Evolutionary conservation across 1,140 invertebrate species (phyloP), one percentile per base, ranked within the genome.

Genomic region (Drosophila auraria): DNA sequence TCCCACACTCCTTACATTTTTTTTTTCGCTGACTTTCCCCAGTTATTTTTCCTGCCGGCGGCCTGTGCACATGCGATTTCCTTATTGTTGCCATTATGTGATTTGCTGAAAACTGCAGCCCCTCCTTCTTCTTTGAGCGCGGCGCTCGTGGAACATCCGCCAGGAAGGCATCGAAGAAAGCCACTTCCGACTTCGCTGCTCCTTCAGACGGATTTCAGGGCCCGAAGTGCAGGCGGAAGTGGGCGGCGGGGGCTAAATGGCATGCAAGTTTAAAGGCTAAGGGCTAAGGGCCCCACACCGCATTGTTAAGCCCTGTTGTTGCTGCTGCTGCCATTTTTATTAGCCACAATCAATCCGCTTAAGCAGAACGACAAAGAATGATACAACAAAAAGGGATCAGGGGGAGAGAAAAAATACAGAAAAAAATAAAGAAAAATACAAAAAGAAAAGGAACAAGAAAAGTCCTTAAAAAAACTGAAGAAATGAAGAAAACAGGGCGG

Each of bases 271-370:
- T 57, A 78, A 78, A 62, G 33, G 33, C 27, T 6, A 30, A 30
- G 27, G 27, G 6, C 27, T 30, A 30, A 27, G 33, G 44, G 40
- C 62, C 42, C 51, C 30, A 44, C 58, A 44, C 58, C 50, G 64
- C 80, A 83, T 87, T 87, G 83, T 87, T 80, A 69, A 61, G 65
- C 68, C 12, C 65, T 15, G n/a, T 30, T 58, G 51, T 56, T 87
- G 78, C 75, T 81, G 78, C 75, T 81, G 62, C 57, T 40, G 42
- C 72, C 81, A 78, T 59, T 84, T 87, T 87, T 87, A 87, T 87
- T 87, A 87, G 78, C 84, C 78, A 80, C 82, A 87, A 89, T 87
- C 84, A 87, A 87, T 87, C 81, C 78, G 78, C 83, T 87, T 89
- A 89, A 83, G 65, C 60, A 56, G 50, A 54, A 63, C 23, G 68